A percentile compares a stretch with the other conserved stretches of the same genome.
phyloP scores from a whole-genome alignment of 2,797 vertebrate species.

The Catostomus latipinnis region DNA sequence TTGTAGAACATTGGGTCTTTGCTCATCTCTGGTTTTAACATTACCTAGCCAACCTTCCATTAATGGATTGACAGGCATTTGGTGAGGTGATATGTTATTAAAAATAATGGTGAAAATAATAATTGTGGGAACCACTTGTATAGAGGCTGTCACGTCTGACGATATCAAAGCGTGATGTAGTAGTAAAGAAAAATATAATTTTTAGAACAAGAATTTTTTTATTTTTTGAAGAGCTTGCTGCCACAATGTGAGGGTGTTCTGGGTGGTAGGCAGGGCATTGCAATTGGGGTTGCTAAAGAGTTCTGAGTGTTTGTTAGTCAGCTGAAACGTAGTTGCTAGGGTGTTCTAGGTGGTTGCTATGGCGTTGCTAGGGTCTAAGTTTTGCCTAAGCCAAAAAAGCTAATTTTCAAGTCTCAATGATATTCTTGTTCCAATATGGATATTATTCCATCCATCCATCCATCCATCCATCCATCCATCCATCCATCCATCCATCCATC shows the following conservation, averaged over 20 bases:
- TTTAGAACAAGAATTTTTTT: neutral
- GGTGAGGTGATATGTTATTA: conserved; percentile 35
- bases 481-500: too few species aligned
- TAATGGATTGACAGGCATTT: conserved; percentile 45
- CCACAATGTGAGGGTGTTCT: neutral
- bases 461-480: neutral
- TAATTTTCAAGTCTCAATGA: neutral
- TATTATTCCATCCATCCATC: neutral
- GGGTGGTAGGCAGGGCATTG: neutral
- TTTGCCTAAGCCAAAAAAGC: neutral
- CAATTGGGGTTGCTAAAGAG: neutral
- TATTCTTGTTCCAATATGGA: neutral
- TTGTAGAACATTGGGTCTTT: conserved; percentile 32
- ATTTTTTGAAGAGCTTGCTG: neutral
- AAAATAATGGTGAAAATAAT: neutral
- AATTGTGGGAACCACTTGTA: neutral
- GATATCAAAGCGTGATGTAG: neutral
- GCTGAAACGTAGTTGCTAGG: neutral
- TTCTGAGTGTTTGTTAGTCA: neutral
- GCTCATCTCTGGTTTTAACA: conserved; percentile 32
- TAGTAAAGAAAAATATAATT: neutral
- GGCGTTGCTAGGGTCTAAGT: too few species aligned
- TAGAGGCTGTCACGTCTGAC: conserved; percentile 3
- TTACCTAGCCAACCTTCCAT: conserved; percentile 25
- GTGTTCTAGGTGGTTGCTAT: neutral